These are phyloP conservation scores for Drosophila kurseongensis DNA, from an alignment of 1,140 invertebrate genomes.

Conservation along the genomic window DNA sequence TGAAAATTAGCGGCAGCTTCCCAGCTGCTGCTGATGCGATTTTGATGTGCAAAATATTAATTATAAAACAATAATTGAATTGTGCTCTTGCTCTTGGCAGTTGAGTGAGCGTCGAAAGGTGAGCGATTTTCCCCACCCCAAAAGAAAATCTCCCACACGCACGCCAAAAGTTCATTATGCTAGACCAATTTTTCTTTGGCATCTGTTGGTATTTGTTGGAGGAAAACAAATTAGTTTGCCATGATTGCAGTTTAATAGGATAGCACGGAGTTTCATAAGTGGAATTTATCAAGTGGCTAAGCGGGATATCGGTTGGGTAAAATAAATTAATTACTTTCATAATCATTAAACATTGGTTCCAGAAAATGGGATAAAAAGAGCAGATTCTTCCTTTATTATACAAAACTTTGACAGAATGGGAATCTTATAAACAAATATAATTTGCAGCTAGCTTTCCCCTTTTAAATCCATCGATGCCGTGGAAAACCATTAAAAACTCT, in stretches of 20 bases:
- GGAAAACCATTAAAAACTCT: neutral
- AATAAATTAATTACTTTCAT: conserved; percentile 23
- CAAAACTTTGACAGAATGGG: no score
- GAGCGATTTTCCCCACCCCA: conserved; percentile 41
- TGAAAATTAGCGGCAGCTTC: conserved; percentile 55
- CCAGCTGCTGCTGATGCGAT: conserved; percentile 78
- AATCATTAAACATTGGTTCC: conserved; percentile 1
- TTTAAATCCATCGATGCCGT: no score
- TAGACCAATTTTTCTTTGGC: conserved; percentile 38
- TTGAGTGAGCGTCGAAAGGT: conserved; percentile 56
- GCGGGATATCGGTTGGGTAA: neutral
- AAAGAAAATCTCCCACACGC: conserved; percentile 17
- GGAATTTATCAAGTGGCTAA: conserved; percentile 34
- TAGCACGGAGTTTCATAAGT: conserved; percentile 37
- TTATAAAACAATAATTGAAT: conserved; percentile 83
- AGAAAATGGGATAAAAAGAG: neutral
- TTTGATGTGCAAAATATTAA: conserved; percentile 84
- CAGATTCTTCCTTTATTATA: no score
- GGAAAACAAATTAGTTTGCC: conserved; percentile 60
- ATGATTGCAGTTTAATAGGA: conserved; percentile 65
- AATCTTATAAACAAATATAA: neutral
- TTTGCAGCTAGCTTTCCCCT: neutral
- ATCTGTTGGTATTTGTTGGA: conserved; percentile 54
- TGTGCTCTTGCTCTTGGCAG: conserved; percentile 59
- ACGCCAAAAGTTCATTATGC: conserved; percentile 75